Base-by-base conservation (phyloP, 1,140 invertebrate species). In the Maconellicoccus hirsutus region DNA sequence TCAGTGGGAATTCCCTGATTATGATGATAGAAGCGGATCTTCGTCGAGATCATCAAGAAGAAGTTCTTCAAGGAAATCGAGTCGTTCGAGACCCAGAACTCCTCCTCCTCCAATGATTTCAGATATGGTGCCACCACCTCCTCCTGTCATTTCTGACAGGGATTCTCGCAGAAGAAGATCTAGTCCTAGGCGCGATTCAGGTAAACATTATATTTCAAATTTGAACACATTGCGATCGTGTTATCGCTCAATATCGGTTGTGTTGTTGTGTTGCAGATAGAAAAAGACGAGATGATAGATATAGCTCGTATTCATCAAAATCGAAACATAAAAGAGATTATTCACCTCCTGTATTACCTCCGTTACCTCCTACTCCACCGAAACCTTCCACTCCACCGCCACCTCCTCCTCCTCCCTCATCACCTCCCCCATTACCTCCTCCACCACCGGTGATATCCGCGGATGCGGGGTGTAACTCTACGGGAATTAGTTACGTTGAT, bases 1-100 rank as follows among this genome's bases (percentile, higher is more conserved):
- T 26, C 86, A 86, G 75, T 88, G 87, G 86, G 85, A 85, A 71
- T 88, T 86, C 79, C 87, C 87, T 1, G 82, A 84, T 22, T 19
- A 52, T 16, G 42, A 52, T 19, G 42, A 52, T 2, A 33, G 12
- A 33, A 33, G 12, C 12, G 29, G 29, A 33, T 8, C 6, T 16
- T 16, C 10, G 2, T 16, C 12, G 6, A 52, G 42, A 3, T 16
- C 12, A 52, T 52, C 42, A 19, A 16, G 12, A 19, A 52, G n/a
- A 52, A 14, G n/a, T 16, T 16, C 42, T 14, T 52, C 26, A 3
- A 23, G 23, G 26, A 69, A 26, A 70, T 70, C 26, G 69, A 70
- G 29, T 29, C 42, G 19, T 25, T 25, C 23, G 25, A 59, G 63
- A 63, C 73, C n/a, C 61, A 72, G 22, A 72, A 72, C 26, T 52